Evolutionary conservation across 92 coral and sea anemone species (phyloP), one percentile per base, ranked within the genome.

Genomic region (Epizoanthus scotinus): DNA sequence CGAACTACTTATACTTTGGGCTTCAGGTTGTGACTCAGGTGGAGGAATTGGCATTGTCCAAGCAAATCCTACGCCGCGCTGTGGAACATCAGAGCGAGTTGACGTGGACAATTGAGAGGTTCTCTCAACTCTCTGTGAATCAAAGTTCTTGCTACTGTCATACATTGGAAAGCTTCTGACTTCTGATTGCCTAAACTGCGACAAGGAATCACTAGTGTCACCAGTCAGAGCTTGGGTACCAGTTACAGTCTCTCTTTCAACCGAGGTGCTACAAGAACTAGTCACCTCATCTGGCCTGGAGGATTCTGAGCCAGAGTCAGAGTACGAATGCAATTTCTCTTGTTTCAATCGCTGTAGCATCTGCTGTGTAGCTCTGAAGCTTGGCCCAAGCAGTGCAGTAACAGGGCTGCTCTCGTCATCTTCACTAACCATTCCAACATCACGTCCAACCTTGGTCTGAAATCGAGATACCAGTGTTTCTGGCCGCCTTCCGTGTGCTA

Each of bases 381-480:
- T 91, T 65, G 99, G 99, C 20, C 99, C 99, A 14, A 96, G 91
- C 52, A 96, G 90, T 81, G 91, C 91, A 1, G 99, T 93, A 13
- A 96, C 99, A 0, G 99, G 99, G 68, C 99, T 96, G 28, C 90
- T 93, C 1, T 82, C 91, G 31, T 93, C 95, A 53, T 79, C 87
- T 8, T 87, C 91, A 60, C 93, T 87, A 71, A 81, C 77, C 71
- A 92, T 49, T 66, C 86, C 86, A 63, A 86, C 84, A 42, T 81
- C 85, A 36, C 71, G 80, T n/a, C 86, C 19, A 18, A 42, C 70
- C 52, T 79, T 75, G 19, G 50, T 34, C 14, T 75, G 81, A 20
- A 75, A 75, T 22, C 63, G 38, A 34, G 68, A 59, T 38, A 75
- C 68, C 54, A 58, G 81, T 4, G 81, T 75, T 36, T 36, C 61